Evolutionary conservation across 2,113 vertebrate genomes (phyloP).

Genomic region (Cochlearius cochlearius): DNA sequence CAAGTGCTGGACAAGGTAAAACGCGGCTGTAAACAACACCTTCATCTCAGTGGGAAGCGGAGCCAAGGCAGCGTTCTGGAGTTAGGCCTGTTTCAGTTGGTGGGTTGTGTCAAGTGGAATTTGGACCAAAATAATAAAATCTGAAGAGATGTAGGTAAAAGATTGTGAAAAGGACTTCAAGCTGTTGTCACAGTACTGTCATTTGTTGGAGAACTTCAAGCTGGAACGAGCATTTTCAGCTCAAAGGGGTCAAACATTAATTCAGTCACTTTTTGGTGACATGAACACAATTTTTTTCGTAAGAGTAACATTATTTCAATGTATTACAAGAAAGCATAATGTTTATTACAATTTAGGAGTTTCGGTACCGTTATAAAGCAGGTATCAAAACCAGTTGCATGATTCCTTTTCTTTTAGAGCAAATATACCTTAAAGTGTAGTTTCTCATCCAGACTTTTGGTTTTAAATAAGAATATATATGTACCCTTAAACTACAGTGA

Average conservation of each 20-base stretch:
- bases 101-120: background rate
- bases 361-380: background rate
- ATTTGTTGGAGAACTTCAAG: background rate
- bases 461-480: background rate
- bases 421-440: background rate
- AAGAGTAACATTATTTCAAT: background rate
- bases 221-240: background rate
- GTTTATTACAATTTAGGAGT: background rate
- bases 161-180: background rate
- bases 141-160: background rate
- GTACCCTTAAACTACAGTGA: background rate
- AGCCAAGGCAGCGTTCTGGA: background rate
- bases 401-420: background rate
- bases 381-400: background rate
- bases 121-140: background rate
- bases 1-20: background rate
- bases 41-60: background rate
- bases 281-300: background rate
- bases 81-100: background rate
- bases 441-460: background rate
- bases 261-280: background rate
- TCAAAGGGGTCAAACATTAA: background rate
- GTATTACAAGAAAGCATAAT: background rate
- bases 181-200: background rate
- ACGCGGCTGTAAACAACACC: fast-evolving